A percentile compares a stretch with the other conserved stretches of the same genome.
phyloP scores from a whole-genome alignment of 2,113 vertebrate genomes.

The Ictalurus punctatus region DNA sequence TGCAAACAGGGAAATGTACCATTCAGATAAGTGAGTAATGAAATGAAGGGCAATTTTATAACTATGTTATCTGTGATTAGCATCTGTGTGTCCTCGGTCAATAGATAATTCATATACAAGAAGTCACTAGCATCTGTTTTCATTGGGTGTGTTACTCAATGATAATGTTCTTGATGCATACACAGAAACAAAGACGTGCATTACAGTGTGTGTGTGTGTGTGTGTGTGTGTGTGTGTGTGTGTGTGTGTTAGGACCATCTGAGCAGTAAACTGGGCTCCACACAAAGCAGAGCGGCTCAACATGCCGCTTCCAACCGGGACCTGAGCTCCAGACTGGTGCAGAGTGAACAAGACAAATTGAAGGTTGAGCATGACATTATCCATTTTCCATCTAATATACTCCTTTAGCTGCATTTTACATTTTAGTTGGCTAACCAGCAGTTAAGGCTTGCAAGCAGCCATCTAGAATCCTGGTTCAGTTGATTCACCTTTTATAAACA shows the following conservation, averaged over 20 bases:
- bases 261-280: constrained; percentile 23
- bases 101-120: background rate
- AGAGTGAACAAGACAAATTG: constrained; percentile 16
- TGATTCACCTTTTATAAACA: too few species aligned
- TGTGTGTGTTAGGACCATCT: background rate
- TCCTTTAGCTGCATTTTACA: too few species aligned
- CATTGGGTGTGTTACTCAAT: background rate
- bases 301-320: constrained; percentile 20
- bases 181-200: background rate
- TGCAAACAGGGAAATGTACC: background rate
- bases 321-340: constrained; percentile 21
- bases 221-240: constrained; percentile 3
- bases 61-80: background rate
- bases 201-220: background rate
- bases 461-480: too few species aligned
- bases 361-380: background rate
- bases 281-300: constrained; percentile 19
- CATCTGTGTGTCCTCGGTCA: background rate
- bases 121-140: background rate
- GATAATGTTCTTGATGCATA: background rate
- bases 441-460: too few species aligned
- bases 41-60: background rate
- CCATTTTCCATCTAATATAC: background rate
- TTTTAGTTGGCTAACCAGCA: too few species aligned
- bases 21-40: background rate